These are phyloP conservation scores for Scaptomyza reducta DNA, from an alignment of 2,888 invertebrate genomes.

Conservation along the genomic window DNA sequence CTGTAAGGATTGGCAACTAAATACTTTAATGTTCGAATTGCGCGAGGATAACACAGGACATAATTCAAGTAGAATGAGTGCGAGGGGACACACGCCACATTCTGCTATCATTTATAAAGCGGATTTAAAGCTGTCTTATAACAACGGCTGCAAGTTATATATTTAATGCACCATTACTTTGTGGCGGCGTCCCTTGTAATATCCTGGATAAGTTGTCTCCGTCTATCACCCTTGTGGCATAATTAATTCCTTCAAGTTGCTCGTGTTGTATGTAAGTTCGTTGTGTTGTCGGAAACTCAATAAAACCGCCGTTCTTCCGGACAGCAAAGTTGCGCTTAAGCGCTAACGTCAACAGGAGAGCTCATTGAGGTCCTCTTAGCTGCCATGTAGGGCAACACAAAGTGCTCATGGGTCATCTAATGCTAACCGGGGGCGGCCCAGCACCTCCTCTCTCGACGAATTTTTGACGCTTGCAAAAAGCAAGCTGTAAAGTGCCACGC, in stretches of 20 bases:
- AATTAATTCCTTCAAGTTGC: slow-evolving; percentile 67
- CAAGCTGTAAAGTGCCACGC: slow-evolving; percentile 70
- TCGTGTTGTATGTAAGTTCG: slow-evolving; percentile 40
- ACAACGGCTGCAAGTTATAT: slow-evolving; percentile 40
- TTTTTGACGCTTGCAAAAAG: slow-evolving; percentile 52
- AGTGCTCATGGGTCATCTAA: slow-evolving; percentile 36
- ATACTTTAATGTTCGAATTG: slow-evolving; percentile 70
- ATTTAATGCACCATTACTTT: slow-evolving; percentile 29
- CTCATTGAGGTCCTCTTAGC: slow-evolving; percentile 7
- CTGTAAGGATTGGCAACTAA: slow-evolving; percentile 51
- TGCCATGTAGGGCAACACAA: slow-evolving; percentile 55
- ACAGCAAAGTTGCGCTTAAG: slow-evolving; percentile 57
- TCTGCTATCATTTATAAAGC: slow-evolving; percentile 9
- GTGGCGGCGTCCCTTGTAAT: slow-evolving; percentile 41
- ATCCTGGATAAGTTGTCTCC: slow-evolving; percentile 41
- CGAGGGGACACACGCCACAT: background rate
- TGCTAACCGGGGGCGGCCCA: slow-evolving; percentile 2
- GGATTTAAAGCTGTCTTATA: slow-evolving; percentile 19
- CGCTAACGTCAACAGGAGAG: slow-evolving; percentile 66
- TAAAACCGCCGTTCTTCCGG: slow-evolving; percentile 59
- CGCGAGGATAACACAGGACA: slow-evolving; percentile 53
- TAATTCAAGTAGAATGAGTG: slow-evolving; percentile 26
- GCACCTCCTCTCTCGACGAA: too few relatives aligned
- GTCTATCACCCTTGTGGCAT: slow-evolving; percentile 47
- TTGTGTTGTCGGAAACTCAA: slow-evolving; percentile 60